Conservation (phyloP, 2,113 vertebrate species). For the Chloropsis cyanopogon region DNA sequence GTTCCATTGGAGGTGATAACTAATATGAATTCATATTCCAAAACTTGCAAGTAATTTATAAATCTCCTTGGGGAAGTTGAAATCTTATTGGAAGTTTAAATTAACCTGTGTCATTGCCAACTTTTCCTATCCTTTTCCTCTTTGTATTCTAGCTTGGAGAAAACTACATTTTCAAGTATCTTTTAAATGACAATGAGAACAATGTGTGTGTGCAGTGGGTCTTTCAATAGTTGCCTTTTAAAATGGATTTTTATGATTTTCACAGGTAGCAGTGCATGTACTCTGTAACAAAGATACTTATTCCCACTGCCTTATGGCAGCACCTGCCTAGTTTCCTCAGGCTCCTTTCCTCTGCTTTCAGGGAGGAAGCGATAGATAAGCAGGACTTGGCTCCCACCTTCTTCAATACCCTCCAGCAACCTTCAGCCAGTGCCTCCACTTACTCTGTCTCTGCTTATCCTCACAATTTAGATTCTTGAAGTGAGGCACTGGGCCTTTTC, state of each 20-base stretch:
- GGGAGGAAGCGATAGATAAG: background rate
- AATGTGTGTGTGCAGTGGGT: background rate
- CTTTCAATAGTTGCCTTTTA: conserved; percentile 19
- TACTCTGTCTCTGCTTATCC: background rate
- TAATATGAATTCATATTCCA: conserved; percentile 3
- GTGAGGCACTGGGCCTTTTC: background rate
- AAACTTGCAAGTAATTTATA: conserved; percentile 8
- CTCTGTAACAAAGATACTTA: background rate
- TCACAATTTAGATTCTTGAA: background rate
- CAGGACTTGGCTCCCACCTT: background rate
- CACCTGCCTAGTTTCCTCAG: background rate
- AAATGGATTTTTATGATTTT: conserved; percentile 14
- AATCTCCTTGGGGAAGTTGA: background rate
- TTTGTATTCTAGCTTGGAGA: background rate
- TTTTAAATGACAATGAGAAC: background rate
- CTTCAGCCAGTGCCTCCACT: background rate
- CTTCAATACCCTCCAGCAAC: background rate
- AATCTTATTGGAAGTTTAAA: conserved; percentile 39
- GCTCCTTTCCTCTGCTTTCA: background rate
- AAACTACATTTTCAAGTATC: background rate
- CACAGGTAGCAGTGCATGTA: background rate
- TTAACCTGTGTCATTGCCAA: background rate
- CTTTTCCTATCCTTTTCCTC: background rate
- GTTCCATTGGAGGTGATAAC: background rate
- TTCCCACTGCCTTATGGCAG: background rate